Percentiles rank a stretch among this genome's conserved stretches.
phyloP scores from a whole-genome alignment of 2,888 invertebrate species.

The Reticulitermes lucifugus region DNA sequence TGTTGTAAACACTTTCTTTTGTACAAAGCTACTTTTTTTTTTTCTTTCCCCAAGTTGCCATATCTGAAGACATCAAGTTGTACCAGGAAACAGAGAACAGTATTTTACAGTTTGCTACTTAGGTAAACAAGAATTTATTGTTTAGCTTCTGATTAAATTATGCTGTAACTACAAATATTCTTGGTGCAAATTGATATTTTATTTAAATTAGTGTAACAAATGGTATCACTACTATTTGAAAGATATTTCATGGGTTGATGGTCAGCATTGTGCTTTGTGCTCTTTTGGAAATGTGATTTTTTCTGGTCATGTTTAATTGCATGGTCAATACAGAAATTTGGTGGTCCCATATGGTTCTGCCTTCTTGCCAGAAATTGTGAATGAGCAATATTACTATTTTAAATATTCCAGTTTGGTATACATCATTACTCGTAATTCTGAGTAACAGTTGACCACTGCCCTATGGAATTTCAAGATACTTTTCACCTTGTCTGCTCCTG shows the following conservation, averaged over 20 bases:
- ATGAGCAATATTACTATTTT: not conserved
- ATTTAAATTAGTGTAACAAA: conserved; percentile 16
- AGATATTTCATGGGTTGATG: conserved; percentile 38
- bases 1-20: conserved; percentile 49
- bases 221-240: conserved; percentile 7
- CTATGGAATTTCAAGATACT: conserved; percentile 15
- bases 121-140: not conserved
- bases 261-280: not conserved
- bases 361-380: not conserved
- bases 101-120: conserved; percentile 2
- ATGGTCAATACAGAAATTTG: not conserved
- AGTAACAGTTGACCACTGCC: conserved; percentile 30
- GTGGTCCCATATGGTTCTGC: not conserved
- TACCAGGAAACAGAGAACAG: not conserved
- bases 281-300: not conserved
- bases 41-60: conserved; percentile 47
- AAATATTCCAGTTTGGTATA: conserved; percentile 9
- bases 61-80: conserved; percentile 40
- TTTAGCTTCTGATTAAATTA: not conserved
- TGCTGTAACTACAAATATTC: not conserved
- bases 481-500: conserved; percentile 24
- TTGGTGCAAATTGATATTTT: conserved; percentile 31
- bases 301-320: conserved; percentile 9
- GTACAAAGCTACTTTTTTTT: conserved; percentile 42
- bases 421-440: not conserved